Evolutionary conservation across 2,888 invertebrate genomes (phyloP), one percentile per base, ranked within the genome.

Genomic region (Sminthurinus aureus): DNA sequence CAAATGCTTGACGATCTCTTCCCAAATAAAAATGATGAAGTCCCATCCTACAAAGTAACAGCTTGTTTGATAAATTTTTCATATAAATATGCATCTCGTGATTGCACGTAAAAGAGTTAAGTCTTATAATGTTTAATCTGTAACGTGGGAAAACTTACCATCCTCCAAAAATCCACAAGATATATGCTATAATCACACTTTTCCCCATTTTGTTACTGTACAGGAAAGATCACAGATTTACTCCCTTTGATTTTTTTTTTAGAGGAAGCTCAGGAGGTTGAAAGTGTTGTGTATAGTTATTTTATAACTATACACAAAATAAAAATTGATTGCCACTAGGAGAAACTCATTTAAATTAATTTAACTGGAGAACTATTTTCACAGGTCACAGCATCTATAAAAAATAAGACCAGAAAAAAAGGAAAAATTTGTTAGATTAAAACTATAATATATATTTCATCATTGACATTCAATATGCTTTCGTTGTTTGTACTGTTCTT

Each of bases 11-110:
- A 26, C 94, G 92, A 90, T 98, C 96, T 83, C 98, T 92, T 81
- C 94, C 93, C 86, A 98, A 91, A 91, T 98, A 98, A 89, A 98
- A 93, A 90, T 98, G 96, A 91, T 98, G 98, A 8, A 95, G 91
- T 0, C 98, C 98, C 88, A 96, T 38, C 38, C 38, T 38, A 38
- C 38, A 38, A 38, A 38, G n/a, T 38, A 38, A 38, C n/a, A n/a
- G n/a, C n/a, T n/a, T n/a, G n/a, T n/a, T n/a, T n/a, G n/a, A n/a
- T n/a, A 38, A 38, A 38, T 1, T 38, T 38, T 38, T 38, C 38
- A 38, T n/a, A n/a, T n/a, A n/a, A n/a, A n/a, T n/a, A n/a, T n/a
- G n/a, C n/a, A 38, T 38, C 6, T 4, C 6, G 38, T 38, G 38
- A 38, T 38, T 6, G 6, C 38, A 38, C 6, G 38, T 38, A 4